Conservation (phyloP, 2,113 vertebrate species). For the Varanus komodoensis region DNA sequence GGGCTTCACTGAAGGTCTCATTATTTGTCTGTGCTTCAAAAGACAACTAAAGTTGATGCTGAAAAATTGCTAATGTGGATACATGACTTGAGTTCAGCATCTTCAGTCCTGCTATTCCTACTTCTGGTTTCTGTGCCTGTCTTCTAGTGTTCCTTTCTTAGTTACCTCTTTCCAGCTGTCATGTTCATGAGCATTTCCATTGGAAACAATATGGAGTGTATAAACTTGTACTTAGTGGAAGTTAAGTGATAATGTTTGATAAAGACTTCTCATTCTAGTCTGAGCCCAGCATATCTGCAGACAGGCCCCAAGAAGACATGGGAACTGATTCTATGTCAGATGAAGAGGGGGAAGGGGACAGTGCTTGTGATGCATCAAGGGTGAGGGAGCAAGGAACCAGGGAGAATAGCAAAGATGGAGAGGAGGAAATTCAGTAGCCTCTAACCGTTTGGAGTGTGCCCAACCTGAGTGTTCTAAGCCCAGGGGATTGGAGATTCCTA, state of each 20-base stretch:
- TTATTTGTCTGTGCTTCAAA: not conserved
- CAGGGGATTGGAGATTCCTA: too few relatives aligned
- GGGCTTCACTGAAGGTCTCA: not conserved
- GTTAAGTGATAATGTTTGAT: not conserved
- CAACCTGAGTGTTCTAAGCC: too few relatives aligned
- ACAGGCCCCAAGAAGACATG: too few relatives aligned
- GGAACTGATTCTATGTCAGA: too few relatives aligned
- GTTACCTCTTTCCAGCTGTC: not conserved
- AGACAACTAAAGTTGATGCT: not conserved
- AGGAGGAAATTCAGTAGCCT: too few relatives aligned
- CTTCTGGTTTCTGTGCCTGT: not conserved
- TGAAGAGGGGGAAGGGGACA: too few relatives aligned
- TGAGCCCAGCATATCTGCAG: too few relatives aligned
- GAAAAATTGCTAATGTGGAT: not conserved
- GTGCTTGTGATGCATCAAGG: too few relatives aligned
- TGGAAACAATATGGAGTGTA: not conserved
- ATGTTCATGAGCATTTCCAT: not conserved
- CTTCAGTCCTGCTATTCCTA: not conserved
- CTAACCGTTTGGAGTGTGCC: too few relatives aligned
- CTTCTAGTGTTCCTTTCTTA: too few relatives aligned
- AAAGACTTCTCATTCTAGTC: not conserved
- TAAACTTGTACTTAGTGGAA: not conserved
- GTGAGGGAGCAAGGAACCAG: too few relatives aligned
- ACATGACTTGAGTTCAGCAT: not conserved
- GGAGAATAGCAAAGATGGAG: too few relatives aligned